These are phyloP conservation scores for Rhegmatorhina hoffmannsi DNA, from an alignment of 2,113 vertebrate species.

Conservation along the genomic window DNA sequence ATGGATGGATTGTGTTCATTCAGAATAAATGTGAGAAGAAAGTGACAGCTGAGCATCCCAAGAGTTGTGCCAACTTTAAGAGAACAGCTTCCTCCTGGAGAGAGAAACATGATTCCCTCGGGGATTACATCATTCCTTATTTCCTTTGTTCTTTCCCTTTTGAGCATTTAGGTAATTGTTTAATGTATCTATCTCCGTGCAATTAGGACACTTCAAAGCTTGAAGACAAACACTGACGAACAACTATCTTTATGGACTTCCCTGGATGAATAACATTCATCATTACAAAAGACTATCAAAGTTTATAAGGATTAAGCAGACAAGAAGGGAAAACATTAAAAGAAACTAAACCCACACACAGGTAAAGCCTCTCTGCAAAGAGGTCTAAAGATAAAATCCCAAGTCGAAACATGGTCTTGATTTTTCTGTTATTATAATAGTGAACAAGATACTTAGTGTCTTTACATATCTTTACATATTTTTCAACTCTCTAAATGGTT, in stretches of 20 bases:
- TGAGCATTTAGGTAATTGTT: slow-evolving; percentile 48
- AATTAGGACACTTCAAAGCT: slow-evolving; percentile 57
- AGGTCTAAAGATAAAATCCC: slow-evolving; percentile 56
- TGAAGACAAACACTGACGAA: slow-evolving; percentile 33
- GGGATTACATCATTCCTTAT: slow-evolving; percentile 50
- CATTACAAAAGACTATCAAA: slow-evolving; percentile 25
- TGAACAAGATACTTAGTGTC: slow-evolving; percentile 62
- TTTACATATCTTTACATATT: slow-evolving; percentile 67
- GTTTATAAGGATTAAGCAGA: slow-evolving; percentile 36
- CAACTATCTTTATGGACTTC: slow-evolving; percentile 35
- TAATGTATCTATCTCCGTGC: slow-evolving; percentile 39
- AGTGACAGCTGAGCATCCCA: slow-evolving; percentile 82
- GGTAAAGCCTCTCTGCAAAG: slow-evolving; percentile 9
- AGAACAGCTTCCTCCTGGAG: slow-evolving; percentile 59
- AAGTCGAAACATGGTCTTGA: slow-evolving; percentile 39
- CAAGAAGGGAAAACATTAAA: slow-evolving; percentile 13
- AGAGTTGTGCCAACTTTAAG: slow-evolving; percentile 67
- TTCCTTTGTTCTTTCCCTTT: slow-evolving; percentile 55
- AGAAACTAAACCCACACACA: neutral
- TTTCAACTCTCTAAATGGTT: slow-evolving; percentile 57
- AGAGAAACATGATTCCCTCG: slow-evolving; percentile 9
- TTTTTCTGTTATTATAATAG: slow-evolving; percentile 39
- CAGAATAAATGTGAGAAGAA: slow-evolving; percentile 84
- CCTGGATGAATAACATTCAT: slow-evolving; percentile 17
- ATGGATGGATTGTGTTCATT: slow-evolving; percentile 88